Evolutionary conservation across 2,888 invertebrate species (phyloP).

Genomic region (Empis livida): DNA sequence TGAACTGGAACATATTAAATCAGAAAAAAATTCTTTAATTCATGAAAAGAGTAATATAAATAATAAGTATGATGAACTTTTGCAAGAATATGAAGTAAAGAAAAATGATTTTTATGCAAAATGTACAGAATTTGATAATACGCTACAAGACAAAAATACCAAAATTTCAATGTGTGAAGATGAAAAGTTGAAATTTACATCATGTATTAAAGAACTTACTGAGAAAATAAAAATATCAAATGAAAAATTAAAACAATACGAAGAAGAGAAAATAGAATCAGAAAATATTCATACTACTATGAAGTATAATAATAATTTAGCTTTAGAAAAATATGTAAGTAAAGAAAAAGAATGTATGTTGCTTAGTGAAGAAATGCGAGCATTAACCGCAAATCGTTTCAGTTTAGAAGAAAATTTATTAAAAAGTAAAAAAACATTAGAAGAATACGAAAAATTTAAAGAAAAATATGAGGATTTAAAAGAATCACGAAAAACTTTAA

Average conservation of each 20-base stretch:
- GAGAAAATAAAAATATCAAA: neutral
- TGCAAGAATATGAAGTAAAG: neutral
- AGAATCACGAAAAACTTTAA: too few relatives aligned
- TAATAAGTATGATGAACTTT: too few relatives aligned
- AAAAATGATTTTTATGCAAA: neutral
- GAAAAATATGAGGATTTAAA: too few relatives aligned
- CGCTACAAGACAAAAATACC: neutral
- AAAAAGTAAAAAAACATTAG: too few relatives aligned
- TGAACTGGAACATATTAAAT: too few relatives aligned
- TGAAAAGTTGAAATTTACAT: too few relatives aligned
- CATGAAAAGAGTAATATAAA: too few relatives aligned
- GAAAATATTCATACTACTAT: neutral
- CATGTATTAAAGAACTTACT: neutral
- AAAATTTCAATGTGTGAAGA: too few relatives aligned
- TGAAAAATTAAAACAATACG: neutral
- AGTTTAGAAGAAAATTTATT: too few relatives aligned
- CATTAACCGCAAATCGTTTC: too few relatives aligned
- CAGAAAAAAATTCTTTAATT: too few relatives aligned
- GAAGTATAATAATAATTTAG: neutral
- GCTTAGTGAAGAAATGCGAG: neutral
- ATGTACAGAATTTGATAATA: neutral
- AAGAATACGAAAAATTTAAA: too few relatives aligned
- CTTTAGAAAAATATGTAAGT: neutral
- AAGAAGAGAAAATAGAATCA: neutral
- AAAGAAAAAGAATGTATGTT: neutral